phyloP scores from a whole-genome alignment of 2,888 invertebrate genomes.

The Standfussiana lucernea region DNA sequence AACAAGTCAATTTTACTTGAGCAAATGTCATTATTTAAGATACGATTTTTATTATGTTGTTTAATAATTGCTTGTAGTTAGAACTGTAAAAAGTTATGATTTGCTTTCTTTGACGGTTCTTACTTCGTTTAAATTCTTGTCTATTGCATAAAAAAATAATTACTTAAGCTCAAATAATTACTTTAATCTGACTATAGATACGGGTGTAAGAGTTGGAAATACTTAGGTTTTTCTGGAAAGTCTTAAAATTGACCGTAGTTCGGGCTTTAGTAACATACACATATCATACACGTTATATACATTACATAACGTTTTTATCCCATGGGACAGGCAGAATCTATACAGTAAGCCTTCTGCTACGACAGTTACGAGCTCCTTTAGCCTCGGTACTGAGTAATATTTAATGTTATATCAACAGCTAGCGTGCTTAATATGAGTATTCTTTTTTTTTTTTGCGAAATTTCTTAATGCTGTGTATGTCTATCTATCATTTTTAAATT shows the following conservation, averaged over 20 bases:
- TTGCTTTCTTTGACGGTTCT: too few relatives aligned
- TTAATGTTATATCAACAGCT: neutral
- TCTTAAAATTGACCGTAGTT: neutral
- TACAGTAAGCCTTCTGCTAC: neutral
- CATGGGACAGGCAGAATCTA: neutral
- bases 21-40: too few relatives aligned
- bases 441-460: neutral
- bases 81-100: too few relatives aligned
- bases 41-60: too few relatives aligned
- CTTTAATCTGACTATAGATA: too few relatives aligned
- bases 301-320: neutral
- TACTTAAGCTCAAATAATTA: too few relatives aligned
- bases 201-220: neutral
- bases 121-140: too few relatives aligned
- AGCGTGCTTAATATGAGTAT: neutral
- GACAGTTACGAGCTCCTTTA: neutral
- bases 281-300: neutral
- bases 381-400: neutral
- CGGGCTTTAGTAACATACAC: neutral
- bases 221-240: neutral
- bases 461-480: neutral
- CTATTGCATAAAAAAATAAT: too few relatives aligned
- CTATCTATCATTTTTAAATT: neutral
- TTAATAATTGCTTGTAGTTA: too few relatives aligned
- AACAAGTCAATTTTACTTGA: too few relatives aligned